Evolutionary conservation across 2,888 invertebrate genomes (phyloP).

Genomic region (Conchocele bisecta): DNA sequence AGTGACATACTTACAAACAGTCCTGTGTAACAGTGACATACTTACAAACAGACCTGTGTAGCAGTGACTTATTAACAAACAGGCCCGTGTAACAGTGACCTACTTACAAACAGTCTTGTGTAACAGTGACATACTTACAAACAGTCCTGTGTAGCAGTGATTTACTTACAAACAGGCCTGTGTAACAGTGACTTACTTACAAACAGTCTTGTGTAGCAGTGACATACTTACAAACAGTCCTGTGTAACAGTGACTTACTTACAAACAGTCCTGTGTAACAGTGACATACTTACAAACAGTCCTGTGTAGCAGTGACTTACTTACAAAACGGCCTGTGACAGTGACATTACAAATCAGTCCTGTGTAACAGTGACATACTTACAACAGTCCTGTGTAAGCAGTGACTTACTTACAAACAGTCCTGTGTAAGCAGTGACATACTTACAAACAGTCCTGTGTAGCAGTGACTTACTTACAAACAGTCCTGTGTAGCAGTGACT

Average conservation of each 20-base stretch:
- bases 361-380: background rate
- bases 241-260: background rate
- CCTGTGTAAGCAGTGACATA: background rate
- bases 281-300: background rate
- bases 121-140: background rate
- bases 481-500: background rate
- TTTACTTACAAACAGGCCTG: background rate
- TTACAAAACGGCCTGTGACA: background rate
- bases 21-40: background rate
- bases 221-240: background rate
- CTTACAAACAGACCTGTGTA: background rate
- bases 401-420: background rate
- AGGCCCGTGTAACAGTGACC: background rate
- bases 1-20: background rate
- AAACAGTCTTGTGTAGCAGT: background rate
- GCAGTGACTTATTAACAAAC: background rate
- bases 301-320: background rate
- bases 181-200: background rate
- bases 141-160: background rate
- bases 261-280: background rate
- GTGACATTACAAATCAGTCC: background rate
- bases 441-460: background rate
- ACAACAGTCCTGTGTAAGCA: background rate
- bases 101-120: background rate
- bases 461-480: background rate